Percentiles rank a stretch among this genome's conserved stretches.
phyloP scores from a whole-genome alignment of 1,140 invertebrate genomes.

The Bombus confusus region DNA sequence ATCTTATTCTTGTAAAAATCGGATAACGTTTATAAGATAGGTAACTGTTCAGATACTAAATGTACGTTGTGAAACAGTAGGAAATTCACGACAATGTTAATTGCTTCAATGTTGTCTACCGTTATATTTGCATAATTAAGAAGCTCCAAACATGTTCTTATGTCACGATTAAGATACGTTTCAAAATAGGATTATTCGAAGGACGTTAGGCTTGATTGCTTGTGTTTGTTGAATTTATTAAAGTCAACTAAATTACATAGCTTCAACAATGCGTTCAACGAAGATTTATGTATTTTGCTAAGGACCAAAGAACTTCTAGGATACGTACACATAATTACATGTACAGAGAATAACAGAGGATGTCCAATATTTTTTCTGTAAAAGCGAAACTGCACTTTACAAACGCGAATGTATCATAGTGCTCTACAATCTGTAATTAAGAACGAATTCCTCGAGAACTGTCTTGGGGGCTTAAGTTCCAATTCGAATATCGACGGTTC shows the following conservation, averaged over 20 bases:
- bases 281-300: constrained; percentile 15
- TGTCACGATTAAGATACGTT: neutral
- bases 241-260: neutral
- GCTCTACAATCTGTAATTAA: neutral
- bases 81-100: neutral
- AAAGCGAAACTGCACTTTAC: neutral
- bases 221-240: constrained; percentile 11
- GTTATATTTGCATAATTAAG: neutral
- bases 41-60: neutral
- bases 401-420: neutral
- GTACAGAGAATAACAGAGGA: neutral
- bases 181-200: no score
- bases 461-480: neutral
- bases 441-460: neutral
- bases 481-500: neutral
- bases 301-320: constrained; percentile 35
- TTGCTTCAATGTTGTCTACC: neutral
- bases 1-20: constrained; percentile 63
- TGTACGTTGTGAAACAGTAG: neutral
- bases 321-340: neutral
- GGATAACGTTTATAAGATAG: constrained; percentile 24
- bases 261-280: neutral
- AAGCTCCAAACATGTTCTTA: neutral
- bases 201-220: neutral
- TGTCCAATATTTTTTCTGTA: constrained; percentile 24